phyloP scores from a whole-genome alignment of 1,140 invertebrate species.

The Drosophila guanche region DNA sequence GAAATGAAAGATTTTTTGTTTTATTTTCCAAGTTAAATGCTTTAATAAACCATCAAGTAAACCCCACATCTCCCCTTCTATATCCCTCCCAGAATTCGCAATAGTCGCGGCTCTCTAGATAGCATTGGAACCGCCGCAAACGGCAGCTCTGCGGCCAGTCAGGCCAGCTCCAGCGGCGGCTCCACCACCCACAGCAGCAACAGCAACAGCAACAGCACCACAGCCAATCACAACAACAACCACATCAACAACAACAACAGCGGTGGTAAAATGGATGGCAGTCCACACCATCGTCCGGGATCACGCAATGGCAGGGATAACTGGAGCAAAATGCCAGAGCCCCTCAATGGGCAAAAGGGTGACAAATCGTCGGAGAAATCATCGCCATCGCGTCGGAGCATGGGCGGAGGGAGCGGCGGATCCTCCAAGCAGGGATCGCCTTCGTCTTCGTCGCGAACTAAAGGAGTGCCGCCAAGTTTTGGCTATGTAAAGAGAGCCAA shows the following conservation, averaged over 20 bases:
- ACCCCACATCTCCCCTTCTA: background rate
- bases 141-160: slow-evolving; percentile 74
- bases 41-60: background rate
- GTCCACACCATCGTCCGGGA: slow-evolving; percentile 73
- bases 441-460: slow-evolving; percentile 85
- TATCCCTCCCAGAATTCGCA: slow-evolving; percentile 69
- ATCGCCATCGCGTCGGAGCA: slow-evolving; percentile 75
- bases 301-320: slow-evolving; percentile 82
- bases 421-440: slow-evolving; percentile 84
- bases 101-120: slow-evolving; percentile 81
- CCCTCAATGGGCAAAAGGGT: slow-evolving; percentile 75
- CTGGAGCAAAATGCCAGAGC: slow-evolving; percentile 82
- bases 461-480: slow-evolving; percentile 90
- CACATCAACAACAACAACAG: slow-evolving; percentile 58
- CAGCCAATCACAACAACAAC: slow-evolving; percentile 41
- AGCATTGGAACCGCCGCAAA: slow-evolving; percentile 79
- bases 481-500: slow-evolving; percentile 92
- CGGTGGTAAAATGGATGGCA: slow-evolving; percentile 62
- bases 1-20: background rate
- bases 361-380: slow-evolving; percentile 73
- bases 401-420: slow-evolving; percentile 79
- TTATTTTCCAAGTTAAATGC: background rate
- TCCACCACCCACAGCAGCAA: slow-evolving; percentile 54
- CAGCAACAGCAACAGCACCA: slow-evolving; percentile 33
- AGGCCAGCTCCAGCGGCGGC: slow-evolving; percentile 78